Base-by-base conservation (phyloP, 2,888 invertebrate species). In the Alloscopus bannaensis region DNA sequence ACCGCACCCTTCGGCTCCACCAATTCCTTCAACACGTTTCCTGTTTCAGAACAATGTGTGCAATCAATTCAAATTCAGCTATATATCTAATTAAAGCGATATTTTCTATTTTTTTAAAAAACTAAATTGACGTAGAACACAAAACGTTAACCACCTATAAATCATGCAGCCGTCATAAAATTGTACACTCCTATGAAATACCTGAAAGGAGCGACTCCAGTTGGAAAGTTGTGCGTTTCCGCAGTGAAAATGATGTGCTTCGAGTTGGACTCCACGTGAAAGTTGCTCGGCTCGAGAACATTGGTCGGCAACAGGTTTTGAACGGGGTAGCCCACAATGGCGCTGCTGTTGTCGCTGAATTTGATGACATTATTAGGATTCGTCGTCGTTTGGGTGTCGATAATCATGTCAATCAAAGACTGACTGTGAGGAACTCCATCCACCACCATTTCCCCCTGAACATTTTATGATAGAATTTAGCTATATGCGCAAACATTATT, bases 141-240 rank as follows among this genome's bases (percentile, higher is more conserved):
- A n/a, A n/a, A n/a, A n/a, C n/a, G n/a, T n/a, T n/a, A n/a, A n/a
- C n/a, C n/a, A n/a, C n/a, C n/a, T n/a, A n/a, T n/a, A n/a, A n/a
- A n/a, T n/a, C n/a, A n/a, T n/a, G n/a, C n/a, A n/a, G n/a, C n/a
- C n/a, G n/a, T n/a, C n/a, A n/a, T n/a, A n/a, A n/a, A n/a, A n/a
- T n/a, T n/a, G n/a, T n/a, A n/a, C n/a, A n/a, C n/a, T n/a, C n/a
- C n/a, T n/a, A n/a, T n/a, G 16, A 6, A 50, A 82, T 87, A 90
- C 90, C 90, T 90, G 86, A 99, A 99, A 0, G 98, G 98, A 0
- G 98, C 97, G 11, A 99, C 97, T 0, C 97, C 97, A 0, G 97
- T 98, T 0, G 97, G 97, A 91, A 99, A 99, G 88, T 99, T 99
- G 89, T 99, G 99, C 0, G 99, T 99, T 90, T 99, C 99, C 0